Evolutionary conservation across 2,888 invertebrate species (phyloP).

Genomic region (Xiphydria camelus): DNA sequence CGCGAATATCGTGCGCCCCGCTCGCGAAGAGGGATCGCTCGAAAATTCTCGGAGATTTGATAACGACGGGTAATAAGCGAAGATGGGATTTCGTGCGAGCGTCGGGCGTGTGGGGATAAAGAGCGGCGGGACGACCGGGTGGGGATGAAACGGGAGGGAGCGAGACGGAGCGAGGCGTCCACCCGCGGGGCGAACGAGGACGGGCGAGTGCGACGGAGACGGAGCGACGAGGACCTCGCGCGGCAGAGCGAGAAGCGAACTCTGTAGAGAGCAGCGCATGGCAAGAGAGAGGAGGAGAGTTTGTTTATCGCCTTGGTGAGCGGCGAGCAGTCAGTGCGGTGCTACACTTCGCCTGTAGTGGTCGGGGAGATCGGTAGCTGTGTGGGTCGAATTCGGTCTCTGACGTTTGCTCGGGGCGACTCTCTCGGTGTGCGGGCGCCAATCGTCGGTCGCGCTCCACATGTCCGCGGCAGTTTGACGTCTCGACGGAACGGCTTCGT

Average conservation of each 20-base stretch:
- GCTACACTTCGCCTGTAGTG: slow-evolving; percentile 43
- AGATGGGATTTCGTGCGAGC: too few species aligned
- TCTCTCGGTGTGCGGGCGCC: slow-evolving; percentile 9
- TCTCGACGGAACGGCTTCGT: background rate
- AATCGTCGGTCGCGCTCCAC: background rate
- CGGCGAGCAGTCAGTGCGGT: slow-evolving; percentile 50
- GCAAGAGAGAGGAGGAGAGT: slow-evolving; percentile 43
- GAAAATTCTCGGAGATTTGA: too few species aligned
- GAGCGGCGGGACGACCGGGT: too few species aligned
- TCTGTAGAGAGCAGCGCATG: slow-evolving; percentile 34
- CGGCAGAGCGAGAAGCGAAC: slow-evolving; percentile 8
- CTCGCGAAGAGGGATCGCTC: too few species aligned
- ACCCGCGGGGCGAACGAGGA: too few species aligned
- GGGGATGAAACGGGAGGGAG: background rate
- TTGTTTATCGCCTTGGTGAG: slow-evolving; percentile 54
- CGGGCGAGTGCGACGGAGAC: too few species aligned
- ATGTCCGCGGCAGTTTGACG: slow-evolving; percentile 11
- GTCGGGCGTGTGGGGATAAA: too few species aligned
- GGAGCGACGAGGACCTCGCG: slow-evolving; percentile 1
- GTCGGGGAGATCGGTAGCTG: slow-evolving; percentile 33
- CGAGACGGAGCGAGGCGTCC: background rate
- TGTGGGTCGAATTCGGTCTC: slow-evolving; percentile 24
- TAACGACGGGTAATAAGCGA: too few species aligned
- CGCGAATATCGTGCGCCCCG: too few species aligned
- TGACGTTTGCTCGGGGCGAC: slow-evolving; percentile 9